A percentile compares a stretch with the other conserved stretches of the same genome.
phyloP scores from a whole-genome alignment of 1,140 invertebrate species.

The Rhizoglyphus robini region DNA sequence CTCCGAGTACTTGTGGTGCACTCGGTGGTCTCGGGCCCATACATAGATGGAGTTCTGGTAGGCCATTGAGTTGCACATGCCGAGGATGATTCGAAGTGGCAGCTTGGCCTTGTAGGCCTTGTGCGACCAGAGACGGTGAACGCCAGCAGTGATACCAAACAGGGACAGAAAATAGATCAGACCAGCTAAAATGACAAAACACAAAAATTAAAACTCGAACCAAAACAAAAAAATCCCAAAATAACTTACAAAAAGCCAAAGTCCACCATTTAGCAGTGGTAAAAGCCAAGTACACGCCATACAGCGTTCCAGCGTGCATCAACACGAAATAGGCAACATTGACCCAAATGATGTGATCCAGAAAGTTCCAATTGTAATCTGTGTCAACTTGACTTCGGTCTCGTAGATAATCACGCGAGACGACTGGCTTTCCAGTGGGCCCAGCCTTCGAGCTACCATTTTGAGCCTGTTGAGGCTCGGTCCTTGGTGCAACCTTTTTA shows the following conservation, averaged over 20 bases:
- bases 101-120: conserved; percentile 81
- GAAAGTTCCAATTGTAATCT: conserved; percentile 8
- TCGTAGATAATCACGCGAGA: neutral
- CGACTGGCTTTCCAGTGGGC: too few species aligned
- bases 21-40: conserved; percentile 84
- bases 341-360: conserved; percentile 29
- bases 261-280: conserved; percentile 17
- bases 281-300: conserved; percentile 20
- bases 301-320: conserved; percentile 20
- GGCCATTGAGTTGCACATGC: conserved; percentile 63
- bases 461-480: too few species aligned
- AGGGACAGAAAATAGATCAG: conserved; percentile 4
- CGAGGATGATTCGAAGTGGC: conserved; percentile 62
- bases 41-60: conserved; percentile 85
- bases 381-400: neutral
- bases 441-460: too few species aligned
- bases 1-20: conserved; percentile 91
- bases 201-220: neutral
- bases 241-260: conserved; percentile 52
- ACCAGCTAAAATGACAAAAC: neutral
- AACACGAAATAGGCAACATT: conserved; percentile 22
- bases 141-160: conserved; percentile 83
- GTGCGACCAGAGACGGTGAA: conserved; percentile 85
- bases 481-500: too few species aligned
- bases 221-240: too few species aligned